Evolutionary conservation across 92 coral and sea anemone species (phyloP).

Genomic region (Parazoanthus swiftii): DNA sequence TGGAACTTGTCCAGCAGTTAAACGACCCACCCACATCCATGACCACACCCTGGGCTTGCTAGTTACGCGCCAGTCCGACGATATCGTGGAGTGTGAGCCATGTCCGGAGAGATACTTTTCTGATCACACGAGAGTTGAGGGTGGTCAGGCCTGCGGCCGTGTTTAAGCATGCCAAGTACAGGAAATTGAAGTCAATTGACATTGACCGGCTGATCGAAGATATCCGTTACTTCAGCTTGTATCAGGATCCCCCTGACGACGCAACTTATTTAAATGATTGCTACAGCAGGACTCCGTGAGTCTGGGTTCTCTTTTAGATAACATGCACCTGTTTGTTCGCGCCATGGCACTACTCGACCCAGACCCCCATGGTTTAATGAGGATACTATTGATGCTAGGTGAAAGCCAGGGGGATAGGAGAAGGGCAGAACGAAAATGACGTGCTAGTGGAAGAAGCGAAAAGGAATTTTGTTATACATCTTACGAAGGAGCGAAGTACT

Average conservation of each 20-base stretch:
- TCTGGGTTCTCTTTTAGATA: constrained; percentile 37
- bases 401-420: constrained; percentile 2
- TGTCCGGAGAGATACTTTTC: constrained; percentile 45
- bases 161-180: constrained; percentile 37
- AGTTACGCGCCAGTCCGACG: constrained; percentile 35
- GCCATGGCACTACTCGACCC: constrained; percentile 33
- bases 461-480: constrained; percentile 7
- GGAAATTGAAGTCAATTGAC: constrained; percentile 45
- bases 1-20: constrained; percentile 39
- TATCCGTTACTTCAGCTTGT: constrained; percentile 12
- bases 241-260: no score
- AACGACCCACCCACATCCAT: constrained; percentile 24
- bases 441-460: constrained; percentile 34
- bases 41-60: constrained; percentile 37
- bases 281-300: constrained; percentile 42
- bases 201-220: constrained; percentile 15
- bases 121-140: constrained; percentile 40
- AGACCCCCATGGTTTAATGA: constrained; percentile 57
- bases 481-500: constrained; percentile 43
- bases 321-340: constrained; percentile 53
- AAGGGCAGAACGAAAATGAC: constrained; percentile 60
- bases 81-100: constrained; percentile 12
- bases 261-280: constrained; percentile 39
- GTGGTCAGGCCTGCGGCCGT: constrained; percentile 7
- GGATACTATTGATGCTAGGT: constrained; percentile 46